Conservation (phyloP, 2,888 invertebrate genomes). For the Lingula anatina region DNA sequence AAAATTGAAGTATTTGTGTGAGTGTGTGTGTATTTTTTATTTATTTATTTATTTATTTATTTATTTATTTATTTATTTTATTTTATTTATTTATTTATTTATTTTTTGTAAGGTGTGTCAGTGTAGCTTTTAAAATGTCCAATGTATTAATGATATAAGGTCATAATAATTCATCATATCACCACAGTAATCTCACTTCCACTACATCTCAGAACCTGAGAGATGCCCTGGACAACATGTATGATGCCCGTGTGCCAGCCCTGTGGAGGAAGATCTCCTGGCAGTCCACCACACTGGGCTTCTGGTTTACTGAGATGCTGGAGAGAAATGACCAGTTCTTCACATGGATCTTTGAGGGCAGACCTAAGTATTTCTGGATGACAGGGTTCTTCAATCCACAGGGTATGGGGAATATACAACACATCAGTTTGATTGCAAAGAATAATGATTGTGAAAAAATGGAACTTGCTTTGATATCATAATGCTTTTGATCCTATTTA, state of each 20-base stretch:
- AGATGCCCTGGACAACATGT: constrained; percentile 80
- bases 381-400: constrained; percentile 90
- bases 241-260: constrained; percentile 75
- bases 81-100: background rate
- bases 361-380: constrained; percentile 83
- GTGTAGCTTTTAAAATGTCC: background rate
- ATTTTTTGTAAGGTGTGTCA: background rate
- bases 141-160: constrained; percentile 8
- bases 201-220: too few species aligned
- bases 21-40: too few species aligned
- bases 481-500: too few species aligned
- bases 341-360: constrained; percentile 67
- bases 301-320: constrained; percentile 85
- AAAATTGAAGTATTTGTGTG: too few species aligned
- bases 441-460: background rate
- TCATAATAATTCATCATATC: too few species aligned
- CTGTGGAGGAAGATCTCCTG: constrained; percentile 67
- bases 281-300: constrained; percentile 78
- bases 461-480: too few species aligned
- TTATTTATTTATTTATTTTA: too few species aligned
- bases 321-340: constrained; percentile 77
- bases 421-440: background rate
- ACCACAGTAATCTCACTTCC: too few species aligned
- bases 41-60: too few species aligned
- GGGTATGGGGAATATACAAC: constrained; percentile 61